Evolutionary conservation across 2,888 invertebrate genomes (phyloP), one percentile per base, ranked within the genome.

Genomic region (Drosophila picticornis): DNA sequence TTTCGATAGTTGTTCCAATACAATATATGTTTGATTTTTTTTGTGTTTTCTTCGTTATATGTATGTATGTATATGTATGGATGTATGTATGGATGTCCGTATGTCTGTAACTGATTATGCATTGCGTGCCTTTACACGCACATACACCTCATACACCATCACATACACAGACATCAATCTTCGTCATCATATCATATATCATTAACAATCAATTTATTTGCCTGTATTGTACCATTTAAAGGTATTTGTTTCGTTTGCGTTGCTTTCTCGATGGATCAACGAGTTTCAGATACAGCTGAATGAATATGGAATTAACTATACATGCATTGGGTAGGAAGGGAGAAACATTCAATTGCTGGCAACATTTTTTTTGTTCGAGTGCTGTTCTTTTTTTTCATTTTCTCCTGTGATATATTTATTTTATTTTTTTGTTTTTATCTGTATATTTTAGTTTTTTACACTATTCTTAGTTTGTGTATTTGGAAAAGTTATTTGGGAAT

Each of bases 1-100:
- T 58, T 67, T 73, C 72, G 52, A 75, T 77, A 77, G 62, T 64
- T 62, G n/a, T 80, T 70, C 61, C 65, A 64, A 77, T 73, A 60
- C 62, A 77, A 59, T 61, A 69, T 60, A 69, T 52, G 40, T 61
- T 48, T 59, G 38, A 46, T 60, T 19, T 75, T 46, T 57, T 55
- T 67, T 46, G 29, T 70, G 70, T 53, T 64, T 55, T 46, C 34
- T 55, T 58, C 55, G 31, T 52, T 22, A 52, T 52, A 32, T 46
- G 46, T 46, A 16, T 25, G 16, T 10, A 32, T 52, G 25, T 16
- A 52, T 32, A 16, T 46, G 25, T 46, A 25, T 25, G 16, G 2
- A 32, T 52, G 5, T 78, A 40, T 40, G 32, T 34, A 27, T 43
- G 31, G 29, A 71, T 72, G 22, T 22, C 64, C 72, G 50, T 52